Evolutionary conservation across 1,140 invertebrate species (phyloP).

Genomic region (Melipona quadrifasciata): DNA sequence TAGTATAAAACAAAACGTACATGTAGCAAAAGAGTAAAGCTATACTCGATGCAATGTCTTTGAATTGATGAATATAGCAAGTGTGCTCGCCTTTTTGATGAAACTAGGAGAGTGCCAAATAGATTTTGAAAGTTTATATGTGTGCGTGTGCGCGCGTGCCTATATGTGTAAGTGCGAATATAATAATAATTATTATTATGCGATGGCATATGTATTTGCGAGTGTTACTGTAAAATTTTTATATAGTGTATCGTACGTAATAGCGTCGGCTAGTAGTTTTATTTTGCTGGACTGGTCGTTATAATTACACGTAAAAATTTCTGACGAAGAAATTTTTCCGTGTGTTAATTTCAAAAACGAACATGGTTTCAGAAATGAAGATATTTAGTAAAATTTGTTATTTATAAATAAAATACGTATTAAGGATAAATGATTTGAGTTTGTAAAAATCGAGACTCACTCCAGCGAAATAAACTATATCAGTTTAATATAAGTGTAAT

Average conservation of each 20-base stretch:
- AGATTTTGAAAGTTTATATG: conserved; percentile 77
- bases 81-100: conserved; percentile 74
- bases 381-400: background rate
- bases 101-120: conserved; percentile 76
- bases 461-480: conserved; percentile 38
- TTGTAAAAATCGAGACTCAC: background rate
- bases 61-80: conserved; percentile 79
- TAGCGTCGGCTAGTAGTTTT: conserved; percentile 8
- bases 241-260: conserved; percentile 49
- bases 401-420: background rate
- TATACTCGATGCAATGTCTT: conserved; percentile 77
- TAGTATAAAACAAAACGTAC: conserved; percentile 58
- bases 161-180: conserved; percentile 34
- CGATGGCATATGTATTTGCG: conserved; percentile 27
- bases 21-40: conserved; percentile 55
- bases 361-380: too few relatives aligned
- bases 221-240: conserved; percentile 59
- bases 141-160: conserved; percentile 7
- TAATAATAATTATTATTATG: conserved; percentile 21
- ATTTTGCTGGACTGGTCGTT: conserved; percentile 49
- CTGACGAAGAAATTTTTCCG: background rate
- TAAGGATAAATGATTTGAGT: background rate
- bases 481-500: conserved; percentile 37
- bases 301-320: background rate
- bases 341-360: background rate